Base-by-base conservation (phyloP, 2,797 vertebrate genomes). In the Apogon hyalosoma region DNA sequence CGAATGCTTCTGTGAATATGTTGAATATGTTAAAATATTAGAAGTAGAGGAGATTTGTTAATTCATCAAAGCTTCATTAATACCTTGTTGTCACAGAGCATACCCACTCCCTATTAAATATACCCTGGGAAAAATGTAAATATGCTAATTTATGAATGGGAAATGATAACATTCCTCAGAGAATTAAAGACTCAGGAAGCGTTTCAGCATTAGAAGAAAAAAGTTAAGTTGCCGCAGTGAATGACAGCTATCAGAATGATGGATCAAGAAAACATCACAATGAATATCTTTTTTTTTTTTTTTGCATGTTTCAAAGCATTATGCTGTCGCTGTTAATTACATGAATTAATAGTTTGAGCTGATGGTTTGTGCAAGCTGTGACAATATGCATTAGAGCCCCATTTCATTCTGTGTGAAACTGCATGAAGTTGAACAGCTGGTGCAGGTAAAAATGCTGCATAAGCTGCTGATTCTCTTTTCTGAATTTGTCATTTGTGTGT, bases 1-100 rank as follows among this genome's bases (percentile, higher is more conserved):
- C 19, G 21, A 56, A 63, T 52, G 28, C 74, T 59, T 50, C 59
- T 64, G 41, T 80, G 86, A 87, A 86, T 87, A 81, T 76, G 63
- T 73, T 80, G 86, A 87, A 86, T 87, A 81, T 76, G 63, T 73
- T 66, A 68, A 85, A 73, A 56, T 62, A 68, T 77, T 58, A 79
- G 15, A 69, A 71, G 69, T 58, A 67, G 39, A 40, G 41, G 43
- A 71, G 66, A 86, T 85, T 76, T 80, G 58, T 86, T 71, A 65
- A 76, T 86, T 85, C 61, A 87, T 85, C 78, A 69, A 69, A 82
- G 67, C 54, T 75, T 86, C 68, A 84, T 88, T 81, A 85, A 82
- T 75, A 73, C 39, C 41, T 80, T 49, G 45, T 79, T 79, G 74
- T 72, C 75, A 77, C 42, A 16, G 65, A 60, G 51, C 6, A 7